phyloP scores from a whole-genome alignment of 2,888 invertebrate species.

The Halictus quadricinctus region DNA sequence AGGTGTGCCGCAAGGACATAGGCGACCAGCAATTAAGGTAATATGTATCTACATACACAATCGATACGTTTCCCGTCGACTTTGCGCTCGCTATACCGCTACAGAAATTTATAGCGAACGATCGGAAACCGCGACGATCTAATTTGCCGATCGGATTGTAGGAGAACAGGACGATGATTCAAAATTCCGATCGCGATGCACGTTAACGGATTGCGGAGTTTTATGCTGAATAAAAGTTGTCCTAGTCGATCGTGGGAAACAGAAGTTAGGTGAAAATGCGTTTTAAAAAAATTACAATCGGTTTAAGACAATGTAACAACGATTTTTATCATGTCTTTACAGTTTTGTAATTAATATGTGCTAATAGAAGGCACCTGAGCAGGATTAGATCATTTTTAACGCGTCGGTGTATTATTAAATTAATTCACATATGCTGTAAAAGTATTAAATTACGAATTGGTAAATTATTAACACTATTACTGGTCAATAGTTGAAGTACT shows the following conservation, averaged over 20 bases:
- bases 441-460: too few relatives aligned
- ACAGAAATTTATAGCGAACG: constrained; percentile 5
- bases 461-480: neutral
- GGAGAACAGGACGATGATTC: neutral
- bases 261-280: neutral
- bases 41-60: constrained; percentile 41
- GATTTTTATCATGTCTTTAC: too few relatives aligned
- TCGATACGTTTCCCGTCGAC: constrained; percentile 26
- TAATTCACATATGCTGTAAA: too few relatives aligned
- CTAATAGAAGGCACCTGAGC: neutral
- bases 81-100: constrained; percentile 13
- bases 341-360: too few relatives aligned
- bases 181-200: neutral
- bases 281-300: neutral
- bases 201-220: neutral
- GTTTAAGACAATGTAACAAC: too few relatives aligned
- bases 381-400: neutral
- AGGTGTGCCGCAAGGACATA: constrained; percentile 59
- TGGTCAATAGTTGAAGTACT: neutral
- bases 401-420: too few relatives aligned
- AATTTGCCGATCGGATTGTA: neutral
- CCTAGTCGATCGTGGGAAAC: neutral
- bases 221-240: too few relatives aligned
- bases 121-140: neutral
- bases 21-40: constrained; percentile 37